Percentiles rank a stretch among this genome's conserved stretches.
Conservation (phyloP, 2,113 vertebrate genomes). For the Scatophagus argus region DNA sequence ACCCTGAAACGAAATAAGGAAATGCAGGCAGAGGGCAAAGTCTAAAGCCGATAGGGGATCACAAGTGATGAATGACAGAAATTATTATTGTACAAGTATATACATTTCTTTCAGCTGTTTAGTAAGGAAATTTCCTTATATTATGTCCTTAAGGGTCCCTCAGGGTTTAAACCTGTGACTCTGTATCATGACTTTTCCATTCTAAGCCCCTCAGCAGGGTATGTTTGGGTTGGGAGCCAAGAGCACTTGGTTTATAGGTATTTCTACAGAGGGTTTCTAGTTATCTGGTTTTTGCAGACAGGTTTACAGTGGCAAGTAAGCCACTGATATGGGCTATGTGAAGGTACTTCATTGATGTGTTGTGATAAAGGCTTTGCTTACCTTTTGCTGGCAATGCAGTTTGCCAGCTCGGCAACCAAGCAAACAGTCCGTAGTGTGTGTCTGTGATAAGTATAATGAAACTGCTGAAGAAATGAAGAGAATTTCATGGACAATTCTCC, state of each 20-base stretch:
- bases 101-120: too few species aligned
- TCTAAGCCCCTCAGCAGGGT: constrained; percentile 23
- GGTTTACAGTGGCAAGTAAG: constrained; percentile 62
- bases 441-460: constrained; percentile 67
- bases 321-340: constrained; percentile 59
- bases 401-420: constrained; percentile 60
- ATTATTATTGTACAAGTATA: too few species aligned
- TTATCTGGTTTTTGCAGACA: constrained; percentile 72
- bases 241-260: constrained; percentile 36
- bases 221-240: constrained; percentile 31
- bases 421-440: constrained; percentile 48
- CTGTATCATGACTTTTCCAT: constrained; percentile 45
- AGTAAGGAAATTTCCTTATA: too few species aligned
- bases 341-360: constrained; percentile 66
- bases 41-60: too few species aligned
- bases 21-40: too few species aligned
- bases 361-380: constrained; percentile 62
- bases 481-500: constrained; percentile 49
- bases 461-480: constrained; percentile 45
- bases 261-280: constrained; percentile 49
- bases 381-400: constrained; percentile 64
- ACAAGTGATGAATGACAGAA: too few species aligned
- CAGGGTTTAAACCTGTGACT: neutral
- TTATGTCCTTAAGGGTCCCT: too few species aligned
- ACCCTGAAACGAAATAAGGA: too few species aligned